Evolutionary conservation across 64 coral and sea anemone species (phyloP).

Genomic region (Montipora foliosa): DNA sequence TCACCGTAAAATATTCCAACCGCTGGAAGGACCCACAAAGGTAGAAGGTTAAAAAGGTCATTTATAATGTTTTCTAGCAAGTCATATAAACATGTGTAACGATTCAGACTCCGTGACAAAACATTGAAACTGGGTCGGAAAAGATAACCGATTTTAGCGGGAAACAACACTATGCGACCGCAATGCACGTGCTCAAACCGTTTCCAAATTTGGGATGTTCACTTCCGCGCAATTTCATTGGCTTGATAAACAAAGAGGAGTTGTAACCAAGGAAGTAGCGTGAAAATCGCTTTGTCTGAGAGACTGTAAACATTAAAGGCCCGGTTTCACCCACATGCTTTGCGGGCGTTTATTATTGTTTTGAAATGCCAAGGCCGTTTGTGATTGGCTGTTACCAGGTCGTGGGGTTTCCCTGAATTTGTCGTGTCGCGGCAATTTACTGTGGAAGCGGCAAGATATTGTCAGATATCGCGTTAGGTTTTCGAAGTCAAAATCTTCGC

Average conservation of each 20-base stretch:
- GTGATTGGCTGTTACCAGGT: too few relatives aligned
- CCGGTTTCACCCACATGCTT: too few relatives aligned
- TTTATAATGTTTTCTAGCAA: background rate
- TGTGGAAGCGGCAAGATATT: too few relatives aligned
- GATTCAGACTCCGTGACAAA: background rate
- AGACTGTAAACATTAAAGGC: conserved; percentile 47
- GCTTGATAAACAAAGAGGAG: background rate
- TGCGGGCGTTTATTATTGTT: too few relatives aligned
- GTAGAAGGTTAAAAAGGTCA: background rate
- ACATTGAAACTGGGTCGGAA: too few relatives aligned
- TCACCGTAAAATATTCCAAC: background rate
- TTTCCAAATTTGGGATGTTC: background rate
- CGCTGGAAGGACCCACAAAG: background rate
- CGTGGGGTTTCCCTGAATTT: too few relatives aligned
- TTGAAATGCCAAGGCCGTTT: too few relatives aligned
- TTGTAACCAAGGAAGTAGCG: conserved; percentile 9
- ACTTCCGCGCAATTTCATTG: background rate
- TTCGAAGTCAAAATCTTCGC: too few relatives aligned
- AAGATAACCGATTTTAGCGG: background rate
- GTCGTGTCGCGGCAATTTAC: too few relatives aligned
- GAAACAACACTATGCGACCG: background rate
- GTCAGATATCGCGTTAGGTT: too few relatives aligned
- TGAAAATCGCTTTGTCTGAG: background rate
- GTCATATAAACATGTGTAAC: too few relatives aligned
- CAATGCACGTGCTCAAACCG: background rate